These are phyloP conservation scores for Callipepla californica DNA, from an alignment of 2,113 vertebrate species.

Conservation along the genomic window DNA sequence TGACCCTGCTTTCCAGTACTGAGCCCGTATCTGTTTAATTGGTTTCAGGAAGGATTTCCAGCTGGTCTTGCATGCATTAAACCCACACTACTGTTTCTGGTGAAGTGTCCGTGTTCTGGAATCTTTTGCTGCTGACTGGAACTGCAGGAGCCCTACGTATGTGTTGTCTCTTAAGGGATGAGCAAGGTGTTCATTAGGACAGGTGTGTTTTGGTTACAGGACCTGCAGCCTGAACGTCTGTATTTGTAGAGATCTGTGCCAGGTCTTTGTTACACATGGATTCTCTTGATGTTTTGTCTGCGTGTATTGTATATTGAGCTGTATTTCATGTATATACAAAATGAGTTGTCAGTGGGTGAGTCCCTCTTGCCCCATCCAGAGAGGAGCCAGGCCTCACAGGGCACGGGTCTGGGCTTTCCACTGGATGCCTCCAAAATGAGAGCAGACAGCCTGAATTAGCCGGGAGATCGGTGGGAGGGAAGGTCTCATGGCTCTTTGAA, in stretches of 20 bases:
- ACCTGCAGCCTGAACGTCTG: neutral
- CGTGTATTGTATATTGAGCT: neutral
- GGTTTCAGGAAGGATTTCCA: slow-evolving; percentile 28
- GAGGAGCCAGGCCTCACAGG: neutral
- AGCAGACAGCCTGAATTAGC: neutral
- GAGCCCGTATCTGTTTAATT: neutral
- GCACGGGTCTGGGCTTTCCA: neutral
- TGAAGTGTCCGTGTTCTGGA: neutral
- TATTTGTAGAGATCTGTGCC: neutral
- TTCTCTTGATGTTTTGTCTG: neutral
- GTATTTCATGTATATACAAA: neutral
- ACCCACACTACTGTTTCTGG: neutral
- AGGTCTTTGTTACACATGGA: neutral
- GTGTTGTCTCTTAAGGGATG: neutral
- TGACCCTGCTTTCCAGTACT: accelerated
- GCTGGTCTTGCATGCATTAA: neutral
- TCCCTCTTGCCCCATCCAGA: neutral
- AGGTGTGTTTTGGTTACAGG: neutral
- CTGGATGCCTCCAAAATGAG: neutral
- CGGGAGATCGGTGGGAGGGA: neutral
- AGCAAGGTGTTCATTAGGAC: neutral
- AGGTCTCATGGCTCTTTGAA: neutral
- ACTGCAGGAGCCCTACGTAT: too few relatives aligned
- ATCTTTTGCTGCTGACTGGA: neutral
- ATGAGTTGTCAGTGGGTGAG: neutral